Base-by-base conservation (phyloP, 2,888 invertebrate genomes). In the Bedellia somnulentella region DNA sequence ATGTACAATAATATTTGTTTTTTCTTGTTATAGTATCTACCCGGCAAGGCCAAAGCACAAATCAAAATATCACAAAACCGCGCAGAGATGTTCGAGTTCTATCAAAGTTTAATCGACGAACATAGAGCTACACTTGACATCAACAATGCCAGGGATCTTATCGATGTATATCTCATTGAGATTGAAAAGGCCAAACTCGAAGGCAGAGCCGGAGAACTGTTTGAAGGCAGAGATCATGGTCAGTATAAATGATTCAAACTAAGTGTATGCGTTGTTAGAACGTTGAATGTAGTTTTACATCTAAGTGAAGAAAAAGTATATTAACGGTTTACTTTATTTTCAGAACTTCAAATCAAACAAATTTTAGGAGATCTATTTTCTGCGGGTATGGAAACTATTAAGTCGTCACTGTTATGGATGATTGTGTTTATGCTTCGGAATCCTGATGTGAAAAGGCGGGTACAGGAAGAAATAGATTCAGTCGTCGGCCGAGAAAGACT, bases 301-400 rank as follows among this genome's bases (percentile, higher is more conserved):
- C 11, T 10, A 11, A 24, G 24, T 6, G 11, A 3, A 10, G 6
- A 5, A 24, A 15, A 21, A 11, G 10, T 30, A n/a, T n/a, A n/a
- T n/a, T n/a, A n/a, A n/a, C n/a, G n/a, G n/a, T n/a, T n/a, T 21
- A 5, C 14, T 23, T 28, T 35, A 32, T 36, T 40, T 38, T 27
- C 73, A 90, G 93, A 93, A 77, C 82, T 89, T 31, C 94, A 94
- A 67, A 80, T 94, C 49, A 90, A 92, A 47, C 94, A 94, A 73
- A 88, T 93, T 33, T 83, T 94, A 46, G 91, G 90, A 10, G 94
- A 94, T 55, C 76, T 94, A 22, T 93, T 93, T 68, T 89, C 91
- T 8, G 93, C 93, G 30, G 93, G 93, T 14, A 90, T 93, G 88
- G 94, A 94, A 61, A 93, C 93, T 0, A 91, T 93, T 36, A 93